Percentiles rank a stretch among this genome's conserved stretches.
Conservation (phyloP, 2,888 invertebrate genomes). For the Pandemis cinnamomeana region DNA sequence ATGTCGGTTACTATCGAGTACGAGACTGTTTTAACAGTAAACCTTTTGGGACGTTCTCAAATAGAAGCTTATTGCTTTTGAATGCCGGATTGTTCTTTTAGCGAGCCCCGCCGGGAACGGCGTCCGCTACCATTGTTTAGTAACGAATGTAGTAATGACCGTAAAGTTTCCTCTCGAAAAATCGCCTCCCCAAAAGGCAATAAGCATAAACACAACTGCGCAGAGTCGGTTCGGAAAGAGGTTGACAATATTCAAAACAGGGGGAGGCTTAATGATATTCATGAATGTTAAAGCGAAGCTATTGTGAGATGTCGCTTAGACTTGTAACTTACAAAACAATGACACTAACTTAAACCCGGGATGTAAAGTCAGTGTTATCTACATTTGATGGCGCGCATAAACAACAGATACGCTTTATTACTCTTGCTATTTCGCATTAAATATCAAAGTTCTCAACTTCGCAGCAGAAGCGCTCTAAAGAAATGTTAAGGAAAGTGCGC, state of each 20-base stretch:
- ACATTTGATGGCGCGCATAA: slow-evolving; percentile 75
- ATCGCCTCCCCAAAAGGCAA: slow-evolving; percentile 67
- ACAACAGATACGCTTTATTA: slow-evolving; percentile 75
- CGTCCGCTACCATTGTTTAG: slow-evolving; percentile 55
- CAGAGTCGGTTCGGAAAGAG: slow-evolving; percentile 65
- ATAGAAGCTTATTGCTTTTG: slow-evolving; percentile 72
- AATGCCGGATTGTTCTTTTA: slow-evolving; percentile 68
- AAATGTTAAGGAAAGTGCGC: slow-evolving; percentile 49
- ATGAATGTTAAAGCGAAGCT: slow-evolving; percentile 77
- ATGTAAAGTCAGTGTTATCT: slow-evolving; percentile 77
- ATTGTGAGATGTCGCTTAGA: slow-evolving; percentile 79
- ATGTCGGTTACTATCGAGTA: slow-evolving; percentile 70
- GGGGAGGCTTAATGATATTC: slow-evolving; percentile 79
- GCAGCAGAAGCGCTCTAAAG: slow-evolving; percentile 48
- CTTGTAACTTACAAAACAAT: slow-evolving; percentile 82
- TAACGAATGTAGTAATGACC: slow-evolving; percentile 63
- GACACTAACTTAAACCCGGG: slow-evolving; percentile 79
- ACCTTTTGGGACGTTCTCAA: slow-evolving; percentile 71
- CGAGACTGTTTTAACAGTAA: slow-evolving; percentile 70
- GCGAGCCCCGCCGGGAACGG: slow-evolving; percentile 54
- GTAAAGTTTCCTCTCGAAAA: slow-evolving; percentile 51
- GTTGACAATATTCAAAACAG: slow-evolving; percentile 75
- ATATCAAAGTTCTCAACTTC: slow-evolving; percentile 66
- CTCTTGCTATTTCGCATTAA: slow-evolving; percentile 66
- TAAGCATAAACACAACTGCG: slow-evolving; percentile 70